Evolutionary conservation across 2,888 invertebrate species (phyloP), one percentile per base, ranked within the genome.

Genomic region (Scaptomyza reducta): DNA sequence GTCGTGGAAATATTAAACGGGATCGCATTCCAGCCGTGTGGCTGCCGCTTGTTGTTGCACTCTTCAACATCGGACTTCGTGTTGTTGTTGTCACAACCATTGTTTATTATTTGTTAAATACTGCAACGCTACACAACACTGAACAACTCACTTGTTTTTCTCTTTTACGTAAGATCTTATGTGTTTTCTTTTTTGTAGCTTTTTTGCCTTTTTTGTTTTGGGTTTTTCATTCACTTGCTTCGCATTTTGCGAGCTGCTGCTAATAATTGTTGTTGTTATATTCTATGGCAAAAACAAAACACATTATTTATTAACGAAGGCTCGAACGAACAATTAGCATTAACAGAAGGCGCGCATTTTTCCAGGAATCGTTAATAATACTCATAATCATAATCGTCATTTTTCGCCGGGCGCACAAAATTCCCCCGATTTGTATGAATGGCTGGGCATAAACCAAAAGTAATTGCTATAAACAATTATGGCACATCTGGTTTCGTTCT

Each of bases 41-140:
- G 75, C 80, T 79, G 68, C 89, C 79, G 67, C 75, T 74, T 35
- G 74, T 46, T n/a, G 89, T 40, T 49, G 87, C 54, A 58, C 47
- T 84, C 45, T 83, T 62, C 65, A 89, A 74, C 73, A 91, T 74
- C 13, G 90, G 90, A 79, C 88, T 90, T 31, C 90, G 88, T 46
- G 90, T 90, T 31, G 90, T 88, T 51, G 91, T 91, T 49, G 91
- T 91, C 49, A 91, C 90, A 62, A 91, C 90, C 90, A 91, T 91
- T 22, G 10, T 46, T 71, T 5, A 18, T 40, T 44, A 40, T 47
- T 47, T 13, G 41, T 44, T 22, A 16, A 27, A 50, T 22, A 14
- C 14, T 38, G 18, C 13, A 47, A 29, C 63, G 47, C 41, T 63
- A 6, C 16, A 18, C 62, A 61, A 42, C 55, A 58, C 55, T 54